These are phyloP conservation scores for Toxonevra muliebris DNA, from an alignment of 2,888 invertebrate genomes.

Conservation along the genomic window DNA sequence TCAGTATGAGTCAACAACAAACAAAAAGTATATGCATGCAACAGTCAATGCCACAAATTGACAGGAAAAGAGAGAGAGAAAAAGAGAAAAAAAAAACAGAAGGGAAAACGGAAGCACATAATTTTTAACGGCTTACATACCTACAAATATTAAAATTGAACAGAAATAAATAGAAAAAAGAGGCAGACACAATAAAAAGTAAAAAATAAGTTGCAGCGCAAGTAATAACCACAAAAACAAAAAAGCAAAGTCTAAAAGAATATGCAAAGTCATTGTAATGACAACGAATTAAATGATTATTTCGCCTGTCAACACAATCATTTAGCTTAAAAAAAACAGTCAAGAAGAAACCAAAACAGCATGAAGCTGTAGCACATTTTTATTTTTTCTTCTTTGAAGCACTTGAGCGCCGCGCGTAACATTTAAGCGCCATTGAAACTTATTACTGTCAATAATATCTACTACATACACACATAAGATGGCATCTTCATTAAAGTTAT, in stretches of 20 bases:
- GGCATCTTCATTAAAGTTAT: not conserved
- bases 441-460: not conserved
- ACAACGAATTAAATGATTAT: constrained; percentile 16
- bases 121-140: not conserved
- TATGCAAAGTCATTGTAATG: constrained; percentile 11
- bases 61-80: no score
- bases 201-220: not conserved
- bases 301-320: constrained; percentile 14
- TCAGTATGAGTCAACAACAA: no score
- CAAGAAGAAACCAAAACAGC: constrained; percentile 37
- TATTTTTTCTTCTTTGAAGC: not conserved
- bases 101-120: not conserved
- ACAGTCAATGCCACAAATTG: no score
- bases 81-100: not conserved
- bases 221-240: not conserved
- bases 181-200: not conserved
- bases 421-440: constrained; percentile 33
- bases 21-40: no score
- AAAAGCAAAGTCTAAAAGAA: not conserved
- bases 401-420: constrained; percentile 11
- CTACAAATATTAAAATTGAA: not conserved
- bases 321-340: not conserved
- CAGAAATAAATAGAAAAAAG: not conserved
- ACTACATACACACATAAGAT: not conserved
- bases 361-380: not conserved